A percentile compares a stretch with the other conserved stretches of the same genome.
These are phyloP conservation scores for Drosophila yakuba DNA, from an alignment of 1,140 invertebrate genomes.

Conservation along the genomic window DNA sequence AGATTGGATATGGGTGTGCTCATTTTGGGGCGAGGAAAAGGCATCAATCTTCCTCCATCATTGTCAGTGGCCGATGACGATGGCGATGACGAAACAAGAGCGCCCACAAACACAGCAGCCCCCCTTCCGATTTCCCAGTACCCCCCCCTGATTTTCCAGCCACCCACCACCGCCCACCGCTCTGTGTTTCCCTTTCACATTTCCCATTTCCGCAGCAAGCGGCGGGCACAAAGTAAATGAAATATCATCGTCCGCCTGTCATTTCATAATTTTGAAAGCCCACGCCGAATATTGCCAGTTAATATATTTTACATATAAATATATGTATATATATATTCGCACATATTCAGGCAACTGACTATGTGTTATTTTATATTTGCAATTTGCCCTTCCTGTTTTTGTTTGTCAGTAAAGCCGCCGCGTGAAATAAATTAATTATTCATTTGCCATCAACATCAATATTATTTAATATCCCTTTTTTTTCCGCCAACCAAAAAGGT, in stretches of 20 bases:
- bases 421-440: slow-evolving; percentile 69
- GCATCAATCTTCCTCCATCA: slow-evolving; percentile 80
- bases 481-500: background rate
- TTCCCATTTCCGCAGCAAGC: slow-evolving; percentile 44
- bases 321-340: background rate
- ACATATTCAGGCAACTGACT: too few relatives aligned
- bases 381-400: slow-evolving; percentile 1
- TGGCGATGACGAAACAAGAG: slow-evolving; percentile 55
- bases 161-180: background rate
- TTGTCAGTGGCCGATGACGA: slow-evolving; percentile 73
- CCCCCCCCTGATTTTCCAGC: background rate
- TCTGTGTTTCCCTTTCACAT: slow-evolving; percentile 13
- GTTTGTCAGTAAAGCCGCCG: slow-evolving; percentile 20
- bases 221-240: slow-evolving; percentile 70
- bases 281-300: slow-evolving; percentile 25
- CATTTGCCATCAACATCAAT: slow-evolving; percentile 65
- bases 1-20: slow-evolving; percentile 4
- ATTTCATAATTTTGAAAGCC: slow-evolving; percentile 66
- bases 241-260: slow-evolving; percentile 67
- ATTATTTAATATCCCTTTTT: slow-evolving; percentile 41
- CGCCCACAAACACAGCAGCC: slow-evolving; percentile 10
- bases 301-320: background rate
- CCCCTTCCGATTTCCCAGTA: background rate
- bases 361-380: slow-evolving; percentile 2
- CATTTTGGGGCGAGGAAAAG: slow-evolving; percentile 49